A percentile compares a stretch with the other conserved stretches of the same genome.
Conservation (phyloP, 2,888 invertebrate species). For the Thyatira batis region DNA sequence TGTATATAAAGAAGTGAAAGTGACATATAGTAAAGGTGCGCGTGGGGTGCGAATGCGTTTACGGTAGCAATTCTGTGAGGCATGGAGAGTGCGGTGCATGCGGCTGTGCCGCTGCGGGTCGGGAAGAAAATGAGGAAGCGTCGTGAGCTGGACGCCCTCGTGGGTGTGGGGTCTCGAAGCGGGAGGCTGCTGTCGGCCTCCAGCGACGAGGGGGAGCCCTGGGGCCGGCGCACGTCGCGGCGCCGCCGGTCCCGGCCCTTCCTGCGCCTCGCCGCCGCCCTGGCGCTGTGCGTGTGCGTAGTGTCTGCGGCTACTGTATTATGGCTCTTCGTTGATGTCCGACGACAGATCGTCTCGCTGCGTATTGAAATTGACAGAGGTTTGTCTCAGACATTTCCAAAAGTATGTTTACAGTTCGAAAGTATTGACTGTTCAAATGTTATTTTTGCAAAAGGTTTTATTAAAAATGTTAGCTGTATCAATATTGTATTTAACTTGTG, state of each 20-base stretch:
- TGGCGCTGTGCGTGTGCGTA: conserved; percentile 84
- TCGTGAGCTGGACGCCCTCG: conserved; percentile 88
- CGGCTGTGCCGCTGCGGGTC: conserved; percentile 85
- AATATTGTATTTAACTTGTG: neutral
- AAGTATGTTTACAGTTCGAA: neutral
- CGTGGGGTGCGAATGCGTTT: conserved; percentile 59
- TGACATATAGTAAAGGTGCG: conserved; percentile 29
- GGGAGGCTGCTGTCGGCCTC: conserved; percentile 85
- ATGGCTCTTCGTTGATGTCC: conserved; percentile 86
- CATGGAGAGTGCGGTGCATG: conserved; percentile 82
- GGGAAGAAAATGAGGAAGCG: conserved; percentile 90
- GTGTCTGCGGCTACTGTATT: conserved; percentile 85
- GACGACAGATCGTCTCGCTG: conserved; percentile 85
- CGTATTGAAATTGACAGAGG: conserved; percentile 86
- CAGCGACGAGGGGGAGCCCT: conserved; percentile 81
- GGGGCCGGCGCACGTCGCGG: conserved; percentile 63
- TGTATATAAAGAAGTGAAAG: conserved; percentile 38
- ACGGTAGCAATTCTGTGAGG: conserved; percentile 61
- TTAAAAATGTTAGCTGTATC: neutral
- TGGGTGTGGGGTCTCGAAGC: conserved; percentile 75
- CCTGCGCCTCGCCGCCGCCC: conserved; percentile 82
- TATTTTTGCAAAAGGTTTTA: neutral
- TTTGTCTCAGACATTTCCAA: conserved; percentile 44
- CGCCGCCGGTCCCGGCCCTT: conserved; percentile 76
- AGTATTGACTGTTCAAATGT: neutral